These are phyloP conservation scores for Metopia argyrocephala DNA, from an alignment of 2,888 invertebrate species.

Conservation along the genomic window DNA sequence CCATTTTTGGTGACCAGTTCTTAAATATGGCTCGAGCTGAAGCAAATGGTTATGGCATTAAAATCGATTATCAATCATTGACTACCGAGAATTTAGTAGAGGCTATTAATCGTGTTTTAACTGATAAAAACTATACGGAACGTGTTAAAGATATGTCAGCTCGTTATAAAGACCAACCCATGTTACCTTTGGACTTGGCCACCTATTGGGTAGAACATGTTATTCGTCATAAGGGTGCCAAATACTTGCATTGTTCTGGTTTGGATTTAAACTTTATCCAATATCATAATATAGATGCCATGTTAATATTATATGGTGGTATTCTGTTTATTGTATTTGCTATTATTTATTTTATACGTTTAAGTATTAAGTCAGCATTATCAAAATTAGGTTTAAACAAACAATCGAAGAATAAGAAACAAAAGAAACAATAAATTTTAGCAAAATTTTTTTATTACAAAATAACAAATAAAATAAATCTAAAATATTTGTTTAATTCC, in stretches of 20 bases:
- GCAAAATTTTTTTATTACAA: not conserved
- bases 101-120: slow-evolving; percentile 69
- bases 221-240: slow-evolving; percentile 74
- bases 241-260: slow-evolving; percentile 73
- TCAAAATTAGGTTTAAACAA: not conserved
- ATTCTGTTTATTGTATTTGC: slow-evolving; percentile 39
- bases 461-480: no score
- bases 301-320: slow-evolving; percentile 67
- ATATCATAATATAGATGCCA: slow-evolving; percentile 74
- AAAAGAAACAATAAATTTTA: slow-evolving; percentile 9
- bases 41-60: slow-evolving; percentile 77
- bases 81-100: slow-evolving; percentile 71
- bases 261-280: slow-evolving; percentile 73
- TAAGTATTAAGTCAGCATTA: slow-evolving; percentile 53
- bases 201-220: slow-evolving; percentile 76
- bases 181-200: slow-evolving; percentile 71
- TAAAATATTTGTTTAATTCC: no score
- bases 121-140: slow-evolving; percentile 66
- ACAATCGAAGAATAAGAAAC: slow-evolving; percentile 3
- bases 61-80: slow-evolving; percentile 73
- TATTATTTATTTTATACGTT: not conserved
- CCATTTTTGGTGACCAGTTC: slow-evolving; percentile 80
- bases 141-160: slow-evolving; percentile 68
- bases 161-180: slow-evolving; percentile 73
- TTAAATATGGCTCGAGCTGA: slow-evolving; percentile 79